Evolutionary conservation across 2,888 invertebrate species (phyloP).

Genomic region (Drosophila nr. fundita): DNA sequence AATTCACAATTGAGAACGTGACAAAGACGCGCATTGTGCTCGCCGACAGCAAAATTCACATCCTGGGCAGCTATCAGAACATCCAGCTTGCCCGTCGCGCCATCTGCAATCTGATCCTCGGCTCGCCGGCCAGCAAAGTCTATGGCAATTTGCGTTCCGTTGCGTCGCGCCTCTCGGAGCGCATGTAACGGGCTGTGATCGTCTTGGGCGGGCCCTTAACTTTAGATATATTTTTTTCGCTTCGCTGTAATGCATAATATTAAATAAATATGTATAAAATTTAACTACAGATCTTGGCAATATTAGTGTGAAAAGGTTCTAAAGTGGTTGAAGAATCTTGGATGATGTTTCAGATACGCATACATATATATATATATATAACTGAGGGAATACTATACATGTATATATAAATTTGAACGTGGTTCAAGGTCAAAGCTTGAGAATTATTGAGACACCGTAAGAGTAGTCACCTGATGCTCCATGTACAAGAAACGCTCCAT

Average conservation of each 20-base stretch:
- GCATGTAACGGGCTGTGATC: constrained; percentile 87
- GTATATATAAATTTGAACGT: neutral
- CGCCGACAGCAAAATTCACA: constrained; percentile 98
- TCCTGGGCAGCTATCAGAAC: constrained; percentile 98
- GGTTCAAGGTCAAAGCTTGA: neutral
- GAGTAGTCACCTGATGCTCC: neutral
- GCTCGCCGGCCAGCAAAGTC: constrained; percentile 98
- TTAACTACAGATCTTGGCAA: neutral
- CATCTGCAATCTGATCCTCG: constrained; percentile 97
- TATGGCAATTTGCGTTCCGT: constrained; percentile 96
- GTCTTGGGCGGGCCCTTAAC: constrained; percentile 20
- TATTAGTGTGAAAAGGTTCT: neutral
- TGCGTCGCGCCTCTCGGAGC: constrained; percentile 92
- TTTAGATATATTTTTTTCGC: constrained; percentile 21
- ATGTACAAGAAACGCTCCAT: neutral
- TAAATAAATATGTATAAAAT: constrained; percentile 59
- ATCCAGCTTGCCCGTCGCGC: constrained; percentile 97
- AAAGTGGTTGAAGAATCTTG: neutral
- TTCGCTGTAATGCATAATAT: constrained; percentile 26
- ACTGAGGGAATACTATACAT: neutral
- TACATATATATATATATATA: neutral
- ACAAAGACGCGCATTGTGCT: constrained; percentile 99
- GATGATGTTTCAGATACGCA: neutral
- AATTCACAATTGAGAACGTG: constrained; percentile 99
- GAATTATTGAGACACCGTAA: neutral